These are phyloP conservation scores for Thymelicus sylvestris DNA, from an alignment of 2,888 invertebrate genomes.

Conservation along the genomic window DNA sequence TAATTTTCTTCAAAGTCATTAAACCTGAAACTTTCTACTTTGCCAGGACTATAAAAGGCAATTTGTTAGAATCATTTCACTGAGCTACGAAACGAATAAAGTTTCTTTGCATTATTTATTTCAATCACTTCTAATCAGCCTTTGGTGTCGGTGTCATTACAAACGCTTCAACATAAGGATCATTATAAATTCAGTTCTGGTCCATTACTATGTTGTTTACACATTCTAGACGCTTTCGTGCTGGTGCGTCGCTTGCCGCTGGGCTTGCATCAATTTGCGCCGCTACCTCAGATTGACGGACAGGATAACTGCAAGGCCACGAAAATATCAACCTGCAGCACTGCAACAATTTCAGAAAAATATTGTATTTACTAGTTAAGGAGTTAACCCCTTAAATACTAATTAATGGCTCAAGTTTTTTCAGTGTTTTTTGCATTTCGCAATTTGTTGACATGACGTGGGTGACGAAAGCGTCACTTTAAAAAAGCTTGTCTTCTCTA, in stretches of 20 bases:
- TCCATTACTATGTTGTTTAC: constrained; percentile 37
- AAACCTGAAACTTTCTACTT: too few relatives aligned
- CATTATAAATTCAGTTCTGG: constrained; percentile 33
- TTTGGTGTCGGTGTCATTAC: not conserved
- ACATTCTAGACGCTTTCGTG: constrained; percentile 31
- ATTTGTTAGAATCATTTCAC: not conserved
- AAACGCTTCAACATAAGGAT: constrained; percentile 15
- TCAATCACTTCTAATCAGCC: not conserved
- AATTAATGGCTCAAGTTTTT: too few relatives aligned
- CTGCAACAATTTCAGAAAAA: not conserved
- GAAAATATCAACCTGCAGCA: constrained; percentile 13
- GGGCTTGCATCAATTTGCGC: constrained; percentile 37
- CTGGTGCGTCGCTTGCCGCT: constrained; percentile 30
- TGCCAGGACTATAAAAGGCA: not conserved
- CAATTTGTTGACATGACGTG: too few relatives aligned
- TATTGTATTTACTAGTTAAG: not conserved
- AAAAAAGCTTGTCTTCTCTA: too few relatives aligned
- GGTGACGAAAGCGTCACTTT: too few relatives aligned
- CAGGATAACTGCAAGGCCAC: constrained; percentile 33
- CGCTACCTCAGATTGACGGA: constrained; percentile 36
- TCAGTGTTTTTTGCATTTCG: too few relatives aligned
- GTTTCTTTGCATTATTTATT: not conserved
- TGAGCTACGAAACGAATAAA: not conserved
- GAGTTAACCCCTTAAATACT: too few relatives aligned
- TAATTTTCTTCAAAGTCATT: too few relatives aligned